Evolutionary conservation across 1,140 invertebrate species (phyloP).

Genomic region (Papilio helenus): DNA sequence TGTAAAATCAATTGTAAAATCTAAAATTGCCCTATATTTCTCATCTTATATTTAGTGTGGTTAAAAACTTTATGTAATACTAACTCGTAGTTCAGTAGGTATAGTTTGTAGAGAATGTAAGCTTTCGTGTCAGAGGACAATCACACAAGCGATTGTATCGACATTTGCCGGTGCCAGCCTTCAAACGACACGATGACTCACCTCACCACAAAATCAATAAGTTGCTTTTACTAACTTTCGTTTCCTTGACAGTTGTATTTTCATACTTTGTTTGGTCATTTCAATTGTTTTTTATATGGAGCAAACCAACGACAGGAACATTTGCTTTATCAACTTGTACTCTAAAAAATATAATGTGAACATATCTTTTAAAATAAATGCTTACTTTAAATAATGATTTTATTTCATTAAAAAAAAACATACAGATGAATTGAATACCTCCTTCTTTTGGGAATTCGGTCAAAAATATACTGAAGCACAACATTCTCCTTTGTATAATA

Average conservation of each 20-base stretch:
- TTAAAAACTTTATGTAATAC: neutral
- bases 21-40: too few species aligned
- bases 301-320: too few species aligned
- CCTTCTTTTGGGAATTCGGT: too few species aligned
- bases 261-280: conserved; percentile 8
- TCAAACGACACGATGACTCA: conserved; percentile 54
- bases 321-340: neutral
- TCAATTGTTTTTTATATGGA: too few species aligned
- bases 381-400: too few species aligned
- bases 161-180: conserved; percentile 51
- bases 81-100: neutral
- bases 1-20: too few species aligned
- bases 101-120: neutral
- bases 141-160: conserved; percentile 13
- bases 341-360: too few species aligned
- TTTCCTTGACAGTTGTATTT: conserved; percentile 36
- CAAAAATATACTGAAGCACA: too few species aligned
- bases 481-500: too few species aligned
- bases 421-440: too few species aligned
- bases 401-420: too few species aligned
- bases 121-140: conserved; percentile 22
- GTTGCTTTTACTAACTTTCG: conserved; percentile 39
- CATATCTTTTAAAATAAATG: too few species aligned
- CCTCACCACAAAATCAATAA: conserved; percentile 57
- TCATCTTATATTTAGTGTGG: neutral